Evolutionary conservation across 2,888 invertebrate species (phyloP), one percentile per base, ranked within the genome.

Genomic region (Harpalus rufipes): DNA sequence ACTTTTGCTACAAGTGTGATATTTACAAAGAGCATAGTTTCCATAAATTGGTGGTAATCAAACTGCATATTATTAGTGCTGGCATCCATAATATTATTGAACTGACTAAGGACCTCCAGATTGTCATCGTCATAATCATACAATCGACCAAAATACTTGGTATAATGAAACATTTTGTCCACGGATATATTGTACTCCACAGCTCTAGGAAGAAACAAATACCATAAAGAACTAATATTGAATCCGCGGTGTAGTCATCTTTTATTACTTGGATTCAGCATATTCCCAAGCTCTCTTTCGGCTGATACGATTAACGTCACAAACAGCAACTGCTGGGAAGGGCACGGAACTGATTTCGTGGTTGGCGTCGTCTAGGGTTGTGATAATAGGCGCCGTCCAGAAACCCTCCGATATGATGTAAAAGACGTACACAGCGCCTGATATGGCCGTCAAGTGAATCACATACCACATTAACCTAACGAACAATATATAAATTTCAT

Each of bases 231-330:
- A n/a, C n/a, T n/a, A n/a, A n/a, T n/a, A n/a, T n/a, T n/a, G n/a
- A n/a, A n/a, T n/a, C n/a, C n/a, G n/a, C n/a, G n/a, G n/a, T n/a
- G n/a, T n/a, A 25, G 25, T 25, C 1, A 25, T 25, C 25, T 25
- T 25, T 25, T 3, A 25, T 25, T 25, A 51, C 44, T 51, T 51
- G 44, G 44, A 7, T 32, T 59, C 21, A 8, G 79, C 59, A 25
- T 58, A 79, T 8, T 8, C 7, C 21, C 7, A n/a, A 5, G 59
- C 59, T n/a, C 14, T 58, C 10, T 16, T 39, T 5, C 5, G 14
- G 12, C 79, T 79, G 12, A 79, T 79, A 32, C 79, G 18, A 39
- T 79, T 79, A 5, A 59, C 21, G 18, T 79, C 79, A 25, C 79
- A 79, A 0, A 79, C 58, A 7, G 79, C 79, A 4, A 79, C 7